Evolutionary conservation across 2,113 vertebrate species (phyloP).

Genomic region (Carassius auratus): DNA sequence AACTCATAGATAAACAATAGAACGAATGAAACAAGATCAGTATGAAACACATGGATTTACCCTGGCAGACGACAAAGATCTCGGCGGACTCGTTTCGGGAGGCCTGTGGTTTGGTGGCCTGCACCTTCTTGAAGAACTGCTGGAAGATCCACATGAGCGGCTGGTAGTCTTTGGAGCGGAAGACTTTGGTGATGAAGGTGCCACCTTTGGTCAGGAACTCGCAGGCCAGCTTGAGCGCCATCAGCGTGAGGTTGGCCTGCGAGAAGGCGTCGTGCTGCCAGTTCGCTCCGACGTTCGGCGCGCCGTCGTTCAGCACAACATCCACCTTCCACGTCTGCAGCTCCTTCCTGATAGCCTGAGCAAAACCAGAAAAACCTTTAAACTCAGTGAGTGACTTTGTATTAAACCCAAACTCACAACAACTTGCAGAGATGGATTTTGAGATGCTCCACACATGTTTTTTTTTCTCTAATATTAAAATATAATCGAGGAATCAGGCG

Average conservation of each 20-base stretch:
- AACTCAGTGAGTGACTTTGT: too few species aligned
- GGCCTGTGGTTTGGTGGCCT: slow-evolving; percentile 95
- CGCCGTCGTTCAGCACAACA: slow-evolving; percentile 93
- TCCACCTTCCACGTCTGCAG: slow-evolving; percentile 97
- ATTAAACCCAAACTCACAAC: too few species aligned
- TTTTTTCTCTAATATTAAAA: too few species aligned
- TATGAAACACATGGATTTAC: slow-evolving; percentile 62
- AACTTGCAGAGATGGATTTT: too few species aligned
- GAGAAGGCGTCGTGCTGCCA: slow-evolving; percentile 94
- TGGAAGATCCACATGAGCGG: slow-evolving; percentile 97
- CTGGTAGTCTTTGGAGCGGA: slow-evolving; percentile 96
- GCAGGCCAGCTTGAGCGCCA: slow-evolving; percentile 90
- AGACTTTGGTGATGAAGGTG: slow-evolving; percentile 94
- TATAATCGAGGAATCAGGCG: too few species aligned
- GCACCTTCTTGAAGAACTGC: slow-evolving; percentile 93
- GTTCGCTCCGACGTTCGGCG: slow-evolving; percentile 93
- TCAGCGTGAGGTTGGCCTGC: slow-evolving; percentile 91
- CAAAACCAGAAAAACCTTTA: too few species aligned
- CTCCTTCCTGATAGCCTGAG: slow-evolving; percentile 88
- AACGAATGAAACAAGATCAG: too few species aligned
- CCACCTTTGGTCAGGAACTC: slow-evolving; percentile 92
- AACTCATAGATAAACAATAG: too few species aligned
- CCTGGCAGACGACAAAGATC: slow-evolving; percentile 97
- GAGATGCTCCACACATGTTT: too few species aligned
- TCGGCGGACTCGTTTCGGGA: slow-evolving; percentile 95